Evolutionary conservation across 2,113 vertebrate species (phyloP).

Genomic region (Rattus rattus): DNA sequence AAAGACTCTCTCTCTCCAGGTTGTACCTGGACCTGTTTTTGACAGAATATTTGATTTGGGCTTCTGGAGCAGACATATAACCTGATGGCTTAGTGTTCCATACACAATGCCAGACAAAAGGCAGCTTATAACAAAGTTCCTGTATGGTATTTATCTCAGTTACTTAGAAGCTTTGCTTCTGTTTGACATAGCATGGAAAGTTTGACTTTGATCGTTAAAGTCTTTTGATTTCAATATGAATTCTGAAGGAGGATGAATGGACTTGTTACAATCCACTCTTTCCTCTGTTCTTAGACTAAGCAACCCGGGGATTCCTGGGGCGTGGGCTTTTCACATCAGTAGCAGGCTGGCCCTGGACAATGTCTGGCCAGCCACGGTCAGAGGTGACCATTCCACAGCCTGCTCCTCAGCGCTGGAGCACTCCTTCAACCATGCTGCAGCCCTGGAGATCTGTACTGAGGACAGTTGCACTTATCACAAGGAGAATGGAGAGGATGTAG

Average conservation of each 20-base stretch:
- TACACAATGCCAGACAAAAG: background rate
- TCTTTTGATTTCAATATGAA: slow-evolving; percentile 30
- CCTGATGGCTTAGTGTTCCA: background rate
- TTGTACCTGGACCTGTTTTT: background rate
- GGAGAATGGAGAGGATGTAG: slow-evolving; percentile 81
- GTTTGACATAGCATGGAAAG: slow-evolving; percentile 7
- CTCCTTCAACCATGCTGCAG: background rate
- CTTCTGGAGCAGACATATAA: background rate
- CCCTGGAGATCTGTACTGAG: slow-evolving; percentile 77
- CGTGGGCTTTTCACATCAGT: slow-evolving; percentile 92
- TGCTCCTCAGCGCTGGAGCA: background rate
- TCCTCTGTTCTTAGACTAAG: slow-evolving; percentile 87
- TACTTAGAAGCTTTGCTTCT: background rate
- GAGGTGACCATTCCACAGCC: slow-evolving; percentile 54
- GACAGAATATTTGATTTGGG: background rate
- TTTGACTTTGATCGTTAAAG: background rate
- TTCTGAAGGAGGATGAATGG: background rate
- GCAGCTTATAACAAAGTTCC: slow-evolving; percentile 1
- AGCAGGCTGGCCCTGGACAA: slow-evolving; percentile 87
- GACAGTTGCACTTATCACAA: slow-evolving; percentile 76
- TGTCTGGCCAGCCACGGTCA: slow-evolving; percentile 85
- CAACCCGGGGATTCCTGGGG: slow-evolving; percentile 92
- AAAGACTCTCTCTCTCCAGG: no score
- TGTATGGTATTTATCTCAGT: background rate
- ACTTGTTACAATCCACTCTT: fast-evolving